These are phyloP conservation scores for Brotula barbata DNA, from an alignment of 2,797 vertebrate species.

Conservation along the genomic window DNA sequence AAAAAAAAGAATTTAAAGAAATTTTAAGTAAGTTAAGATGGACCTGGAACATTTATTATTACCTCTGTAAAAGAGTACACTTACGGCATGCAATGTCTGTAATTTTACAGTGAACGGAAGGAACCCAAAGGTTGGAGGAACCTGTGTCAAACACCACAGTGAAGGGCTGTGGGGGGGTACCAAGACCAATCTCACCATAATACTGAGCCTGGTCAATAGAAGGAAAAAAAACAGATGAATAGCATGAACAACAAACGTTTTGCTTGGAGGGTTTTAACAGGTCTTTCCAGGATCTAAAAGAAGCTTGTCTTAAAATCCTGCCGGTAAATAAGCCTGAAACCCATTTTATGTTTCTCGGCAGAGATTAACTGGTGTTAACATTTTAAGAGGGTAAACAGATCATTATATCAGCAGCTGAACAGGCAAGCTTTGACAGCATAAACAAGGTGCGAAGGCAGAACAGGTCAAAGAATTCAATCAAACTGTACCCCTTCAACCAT, in stretches of 20 bases:
- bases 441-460: neutral
- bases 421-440: neutral
- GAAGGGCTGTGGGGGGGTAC: conserved; percentile 87
- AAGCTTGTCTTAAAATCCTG: neutral
- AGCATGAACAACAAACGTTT: neutral
- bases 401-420: neutral
- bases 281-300: neutral
- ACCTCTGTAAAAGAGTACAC: conserved; percentile 65
- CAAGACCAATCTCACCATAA: conserved; percentile 85
- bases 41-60: neutral
- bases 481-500: neutral
- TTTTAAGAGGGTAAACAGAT: neutral
- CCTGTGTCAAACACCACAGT: conserved; percentile 97
- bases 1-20: neutral
- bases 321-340: neutral
- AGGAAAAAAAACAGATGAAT: neutral
- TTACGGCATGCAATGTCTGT: conserved; percentile 90
- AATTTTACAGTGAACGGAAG: conserved; percentile 86
- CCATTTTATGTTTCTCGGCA: neutral
- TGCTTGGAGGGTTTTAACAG: neutral
- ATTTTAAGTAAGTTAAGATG: neutral
- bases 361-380: conserved; percentile 16
- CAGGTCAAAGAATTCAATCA: neutral
- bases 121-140: conserved; percentile 97
- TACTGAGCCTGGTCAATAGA: conserved; percentile 84